Base-by-base conservation (phyloP, 2,888 invertebrate species). In the Agonopterix subpropinquella region DNA sequence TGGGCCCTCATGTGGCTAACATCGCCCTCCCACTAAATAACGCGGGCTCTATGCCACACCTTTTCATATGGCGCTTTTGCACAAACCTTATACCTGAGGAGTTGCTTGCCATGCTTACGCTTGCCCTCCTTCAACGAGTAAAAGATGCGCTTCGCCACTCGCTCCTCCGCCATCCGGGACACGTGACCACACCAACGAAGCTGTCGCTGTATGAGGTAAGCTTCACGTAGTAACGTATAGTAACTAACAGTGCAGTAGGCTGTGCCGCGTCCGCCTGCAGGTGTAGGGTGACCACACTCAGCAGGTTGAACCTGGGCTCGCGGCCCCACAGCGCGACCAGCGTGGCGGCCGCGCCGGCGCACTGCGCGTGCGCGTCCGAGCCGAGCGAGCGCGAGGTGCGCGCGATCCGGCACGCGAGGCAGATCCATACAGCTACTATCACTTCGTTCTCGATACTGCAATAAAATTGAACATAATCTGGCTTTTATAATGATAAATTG, bases 381-480 rank as follows among this genome's bases (percentile, higher is more conserved):
- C n/a, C 47, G 43, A 35, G 45, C 10, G 8, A 36, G 46, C 36
- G 45, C 10, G 8, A 36, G 46, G 44, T 13, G 5, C 15, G 50
- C 0, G 61, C 63, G 1, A 56, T 47, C 45, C 82, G 77, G 9
- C 69, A 64, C 43, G 70, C 57, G 47, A 58, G 68, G 62, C 83
- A 82, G 39, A 83, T 72, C 85, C 85, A 86, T 10, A 78, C 58
- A 0, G 73, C 71, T 43, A 79, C 49, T 43, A 84, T 77, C 1
- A 61, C 61, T 43, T 84, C 83, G 52, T 80, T 65, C 9, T 74
- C 69, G 1, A 65, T 54, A 49, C 86, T 85, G 13, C 13, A 13
- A 13, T 13, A 59, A 0, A 53, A 56, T 45, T 39, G 42, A 37
- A 35, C 8, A 41, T 41, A 47, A 9, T 44, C 36, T 48, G 4